Percentiles rank a stretch among this genome's conserved stretches.
These are phyloP conservation scores for Hozukius guyotensis DNA, from an alignment of 2,797 vertebrate species.

Conservation along the genomic window DNA sequence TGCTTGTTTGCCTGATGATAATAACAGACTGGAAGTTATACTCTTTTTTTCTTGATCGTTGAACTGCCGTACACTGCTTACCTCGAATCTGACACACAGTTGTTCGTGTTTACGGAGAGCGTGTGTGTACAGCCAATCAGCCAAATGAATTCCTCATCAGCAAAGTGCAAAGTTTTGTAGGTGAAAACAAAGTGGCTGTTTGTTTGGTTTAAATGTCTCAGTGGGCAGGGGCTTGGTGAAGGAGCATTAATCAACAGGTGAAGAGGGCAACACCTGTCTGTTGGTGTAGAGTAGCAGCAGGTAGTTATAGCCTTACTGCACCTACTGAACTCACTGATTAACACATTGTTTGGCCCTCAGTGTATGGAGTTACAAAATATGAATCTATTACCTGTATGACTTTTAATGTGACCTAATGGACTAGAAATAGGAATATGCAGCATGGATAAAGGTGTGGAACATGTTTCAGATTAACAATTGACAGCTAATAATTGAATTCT, in stretches of 20 bases:
- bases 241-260: constrained; percentile 55
- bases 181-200: constrained; percentile 15
- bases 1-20: constrained; percentile 15
- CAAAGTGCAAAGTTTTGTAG: constrained; percentile 2
- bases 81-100: background rate
- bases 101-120: background rate
- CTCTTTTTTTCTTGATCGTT: background rate
- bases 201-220: background rate
- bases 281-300: constrained; percentile 9
- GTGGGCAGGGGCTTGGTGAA: background rate
- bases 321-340: constrained; percentile 21
- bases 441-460: constrained; percentile 4
- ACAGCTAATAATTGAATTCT: constrained; percentile 42
- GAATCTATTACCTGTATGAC: background rate
- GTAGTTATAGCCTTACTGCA: constrained; percentile 18
- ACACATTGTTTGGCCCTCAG: constrained; percentile 19
- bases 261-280: constrained; percentile 14
- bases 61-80: background rate
- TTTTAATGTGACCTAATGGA: background rate
- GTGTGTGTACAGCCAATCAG: constrained; percentile 13
- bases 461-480: constrained; percentile 13
- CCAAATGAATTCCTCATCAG: constrained; percentile 28
- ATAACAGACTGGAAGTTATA: constrained; percentile 4
- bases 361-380: background rate
- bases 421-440: background rate